A percentile compares a stretch with the other conserved stretches of the same genome.
phyloP scores from a whole-genome alignment of 1,140 invertebrate genomes.

The Hylaeus anthracinus region DNA sequence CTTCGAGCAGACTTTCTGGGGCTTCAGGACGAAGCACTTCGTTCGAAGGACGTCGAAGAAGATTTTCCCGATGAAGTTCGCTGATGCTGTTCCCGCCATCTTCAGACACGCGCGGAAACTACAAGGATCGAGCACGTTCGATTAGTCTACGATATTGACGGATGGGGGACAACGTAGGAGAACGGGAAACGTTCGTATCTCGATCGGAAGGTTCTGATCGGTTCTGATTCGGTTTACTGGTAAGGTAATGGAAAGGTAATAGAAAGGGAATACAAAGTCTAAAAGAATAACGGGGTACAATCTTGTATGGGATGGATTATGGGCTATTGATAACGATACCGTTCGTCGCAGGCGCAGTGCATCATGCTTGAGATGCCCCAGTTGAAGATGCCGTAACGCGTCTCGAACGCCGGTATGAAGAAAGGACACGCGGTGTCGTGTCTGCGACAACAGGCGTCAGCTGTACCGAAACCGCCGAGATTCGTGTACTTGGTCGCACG shows the following conservation, averaged over 20 bases:
- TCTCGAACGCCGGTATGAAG: conserved; percentile 89
- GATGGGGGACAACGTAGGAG: too few species aligned
- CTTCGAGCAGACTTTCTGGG: conserved; percentile 87
- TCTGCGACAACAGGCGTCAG: conserved; percentile 91
- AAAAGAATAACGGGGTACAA: too few species aligned
- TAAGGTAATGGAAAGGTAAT: too few species aligned
- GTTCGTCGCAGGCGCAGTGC: conserved; percentile 93
- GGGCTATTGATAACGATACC: conserved; percentile 80
- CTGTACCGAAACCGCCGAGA: conserved; percentile 88
- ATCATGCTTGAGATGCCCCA: conserved; percentile 92
- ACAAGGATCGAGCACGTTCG: conserved; percentile 71
- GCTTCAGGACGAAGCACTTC: conserved; percentile 93
- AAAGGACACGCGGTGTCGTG: conserved; percentile 91
- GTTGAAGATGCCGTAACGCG: conserved; percentile 91
- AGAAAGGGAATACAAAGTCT: too few species aligned
- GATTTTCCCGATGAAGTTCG: conserved; percentile 94
- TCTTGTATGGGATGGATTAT: too few species aligned
- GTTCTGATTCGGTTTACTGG: too few species aligned
- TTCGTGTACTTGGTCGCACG: conserved; percentile 88
- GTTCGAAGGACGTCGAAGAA: conserved; percentile 97
- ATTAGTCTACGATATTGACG: neutral
- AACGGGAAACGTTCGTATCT: too few species aligned
- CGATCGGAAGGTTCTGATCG: too few species aligned
- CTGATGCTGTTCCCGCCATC: conserved; percentile 89
- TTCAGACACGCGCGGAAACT: conserved; percentile 96